Evolutionary conservation across 1,140 invertebrate genomes (phyloP).

Genomic region (Bicyclus anynana): DNA sequence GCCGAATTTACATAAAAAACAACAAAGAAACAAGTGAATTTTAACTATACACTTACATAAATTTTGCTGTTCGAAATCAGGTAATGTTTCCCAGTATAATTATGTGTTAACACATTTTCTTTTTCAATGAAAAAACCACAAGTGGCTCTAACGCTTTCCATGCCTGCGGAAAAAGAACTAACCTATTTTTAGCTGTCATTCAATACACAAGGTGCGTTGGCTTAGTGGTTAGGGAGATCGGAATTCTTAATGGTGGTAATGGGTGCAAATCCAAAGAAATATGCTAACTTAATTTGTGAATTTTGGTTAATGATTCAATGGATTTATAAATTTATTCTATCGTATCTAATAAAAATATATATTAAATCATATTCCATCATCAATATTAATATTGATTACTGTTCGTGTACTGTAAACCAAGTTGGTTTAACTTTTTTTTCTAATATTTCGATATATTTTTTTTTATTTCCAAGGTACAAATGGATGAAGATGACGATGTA

Average conservation of each 20-base stretch:
- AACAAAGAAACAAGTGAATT: constrained; percentile 7
- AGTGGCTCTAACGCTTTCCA: constrained; percentile 10
- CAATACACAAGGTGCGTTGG: background rate
- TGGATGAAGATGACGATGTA: constrained; percentile 80
- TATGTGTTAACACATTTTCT: background rate
- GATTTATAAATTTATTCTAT: no score
- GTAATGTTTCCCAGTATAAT: background rate
- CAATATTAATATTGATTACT: no score
- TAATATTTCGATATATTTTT: no score
- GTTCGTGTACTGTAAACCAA: no score
- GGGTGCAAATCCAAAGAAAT: no score
- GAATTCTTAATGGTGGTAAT: background rate
- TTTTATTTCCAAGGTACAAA: constrained; percentile 15
- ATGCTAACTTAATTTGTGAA: no score
- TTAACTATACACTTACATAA: constrained; percentile 12
- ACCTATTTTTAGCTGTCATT: constrained; percentile 64
- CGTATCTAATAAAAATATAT: no score
- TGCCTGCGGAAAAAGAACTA: constrained; percentile 39
- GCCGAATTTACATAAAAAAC: background rate
- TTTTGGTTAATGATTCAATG: no score
- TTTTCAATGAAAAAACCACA: background rate
- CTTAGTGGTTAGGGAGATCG: background rate
- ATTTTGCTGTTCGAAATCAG: constrained; percentile 4
- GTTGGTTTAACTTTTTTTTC: no score
- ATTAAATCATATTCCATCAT: no score